Base-by-base conservation (phyloP, 2,888 invertebrate genomes). In the Zootermopsis nevadensis region DNA sequence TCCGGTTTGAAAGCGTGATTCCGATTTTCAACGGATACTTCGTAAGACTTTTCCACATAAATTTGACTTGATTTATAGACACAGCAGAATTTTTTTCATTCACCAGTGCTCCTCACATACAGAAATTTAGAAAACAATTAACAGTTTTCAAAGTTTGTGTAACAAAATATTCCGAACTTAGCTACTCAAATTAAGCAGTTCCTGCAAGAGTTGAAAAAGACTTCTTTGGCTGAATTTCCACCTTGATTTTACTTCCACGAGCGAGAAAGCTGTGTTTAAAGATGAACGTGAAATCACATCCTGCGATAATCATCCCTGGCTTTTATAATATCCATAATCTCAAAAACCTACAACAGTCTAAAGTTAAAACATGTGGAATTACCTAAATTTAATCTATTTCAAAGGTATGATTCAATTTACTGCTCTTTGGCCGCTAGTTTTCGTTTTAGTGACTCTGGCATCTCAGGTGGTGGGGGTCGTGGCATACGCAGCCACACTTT, bases 401-500 rank as follows among this genome's bases (percentile, higher is more conserved):
- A 24, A 1, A 38, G 35, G 30, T 33, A n/a, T n/a, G n/a, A 35
- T 60, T 27, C 31, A 81, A 66, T 30, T 84, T 72, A 84, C 15
- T 83, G 77, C n/a, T 38, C 83, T 80, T 85, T 83, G 30, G 85
- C 89, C 77, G 88, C 91, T 82, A 92, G 88, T 87, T 96, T 95
- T 90, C 93, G 93, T 90, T 95, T 95, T 88, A 98, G 92, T 24
- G 96, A 96, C 89, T 96, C 98, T 27, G 98, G 98, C 98, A 98
- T 98, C 90, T 95, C 95, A 87, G 98, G 97, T 88, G 98, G 98
- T 89, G 99, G 98, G 85, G 98, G 98, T 87, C 99, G 94, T 84
- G 98, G 99, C 92, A 99, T 94, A 86, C 94, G 92, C 86, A 96
- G 92, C 87, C 91, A 92, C 0, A 94, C 97, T 92, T 98, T 98